phyloP scores from a whole-genome alignment of 2,888 invertebrate species.

The Aproaerema taeniolella region DNA sequence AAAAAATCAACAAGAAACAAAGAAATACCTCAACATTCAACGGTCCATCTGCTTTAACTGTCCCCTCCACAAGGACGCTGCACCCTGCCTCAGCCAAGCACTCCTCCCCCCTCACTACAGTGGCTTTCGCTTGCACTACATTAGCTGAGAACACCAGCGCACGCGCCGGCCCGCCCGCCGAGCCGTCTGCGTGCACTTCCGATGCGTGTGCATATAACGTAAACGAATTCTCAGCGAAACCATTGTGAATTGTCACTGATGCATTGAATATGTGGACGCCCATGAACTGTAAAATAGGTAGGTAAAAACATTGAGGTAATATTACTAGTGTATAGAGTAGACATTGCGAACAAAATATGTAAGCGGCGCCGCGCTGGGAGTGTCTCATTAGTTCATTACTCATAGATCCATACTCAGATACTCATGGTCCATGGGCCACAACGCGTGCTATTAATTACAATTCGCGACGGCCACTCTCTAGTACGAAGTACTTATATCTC shows the following conservation, averaged over 20 bases:
- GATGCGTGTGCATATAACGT: slow-evolving; percentile 83
- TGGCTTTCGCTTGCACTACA: slow-evolving; percentile 80
- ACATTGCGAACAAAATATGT: too few relatives aligned
- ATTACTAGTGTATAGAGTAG: too few relatives aligned
- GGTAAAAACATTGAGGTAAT: too few relatives aligned
- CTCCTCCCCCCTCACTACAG: slow-evolving; percentile 70
- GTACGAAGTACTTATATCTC: too few relatives aligned
- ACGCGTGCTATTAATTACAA: too few relatives aligned
- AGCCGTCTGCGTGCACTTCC: slow-evolving; percentile 84
- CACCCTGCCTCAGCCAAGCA: slow-evolving; percentile 85
- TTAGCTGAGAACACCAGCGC: slow-evolving; percentile 84
- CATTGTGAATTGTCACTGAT: slow-evolving; percentile 56
- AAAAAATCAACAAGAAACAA: neutral
- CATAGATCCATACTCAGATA: too few relatives aligned
- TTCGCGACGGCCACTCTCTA: too few relatives aligned
- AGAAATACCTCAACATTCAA: slow-evolving; percentile 92
- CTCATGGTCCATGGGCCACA: too few relatives aligned
- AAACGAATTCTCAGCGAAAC: slow-evolving; percentile 80
- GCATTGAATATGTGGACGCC: slow-evolving; percentile 89
- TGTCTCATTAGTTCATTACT: too few relatives aligned
- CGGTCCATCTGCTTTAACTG: slow-evolving; percentile 88
- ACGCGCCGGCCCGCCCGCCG: slow-evolving; percentile 82
- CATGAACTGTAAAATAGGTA: slow-evolving; percentile 89
- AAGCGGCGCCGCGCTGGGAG: too few relatives aligned
- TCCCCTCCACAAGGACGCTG: slow-evolving; percentile 85